Evolutionary conservation across 2,797 vertebrate species (phyloP).

Genomic region (Selene dorsalis): DNA sequence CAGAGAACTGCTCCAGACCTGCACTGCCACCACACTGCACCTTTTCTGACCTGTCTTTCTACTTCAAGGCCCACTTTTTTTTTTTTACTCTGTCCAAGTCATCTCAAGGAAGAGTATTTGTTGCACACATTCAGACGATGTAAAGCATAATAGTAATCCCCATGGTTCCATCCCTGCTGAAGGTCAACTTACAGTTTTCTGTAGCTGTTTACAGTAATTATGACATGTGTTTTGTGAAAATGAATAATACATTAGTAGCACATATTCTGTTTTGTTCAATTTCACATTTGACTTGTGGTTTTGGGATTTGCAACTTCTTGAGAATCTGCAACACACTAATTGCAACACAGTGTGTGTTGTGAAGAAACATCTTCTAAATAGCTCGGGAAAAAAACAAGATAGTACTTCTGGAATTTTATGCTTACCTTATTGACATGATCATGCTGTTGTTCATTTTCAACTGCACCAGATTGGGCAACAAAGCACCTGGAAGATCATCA

Average conservation of each 20-base stretch:
- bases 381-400: conserved; percentile 19
- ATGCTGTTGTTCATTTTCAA: conserved; percentile 94
- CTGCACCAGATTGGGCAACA: conserved; percentile 90
- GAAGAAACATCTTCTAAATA: background rate
- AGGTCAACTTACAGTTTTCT: conserved; percentile 38
- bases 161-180: conserved; percentile 4
- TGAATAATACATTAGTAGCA: conserved; percentile 1
- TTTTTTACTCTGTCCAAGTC: conserved; percentile 13
- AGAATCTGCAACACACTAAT: conserved; percentile 12
- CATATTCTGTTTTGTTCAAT: background rate
- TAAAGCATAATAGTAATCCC: conserved; percentile 35
- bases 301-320: background rate
- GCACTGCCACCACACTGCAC: conserved; percentile 1
- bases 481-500: conserved; percentile 83
- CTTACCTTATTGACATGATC: conserved; percentile 92
- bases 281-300: background rate
- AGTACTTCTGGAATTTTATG: conserved; percentile 13
- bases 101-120: conserved; percentile 9
- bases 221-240: conserved; percentile 3
- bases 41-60: conserved; percentile 5
- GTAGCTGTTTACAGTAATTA: conserved; percentile 7
- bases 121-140: conserved; percentile 11
- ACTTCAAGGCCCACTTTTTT: conserved; percentile 26
- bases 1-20: conserved; percentile 21
- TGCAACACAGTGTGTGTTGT: background rate